These are phyloP conservation scores for Xestia xanthographa DNA, from an alignment of 2,888 invertebrate species.

Conservation along the genomic window DNA sequence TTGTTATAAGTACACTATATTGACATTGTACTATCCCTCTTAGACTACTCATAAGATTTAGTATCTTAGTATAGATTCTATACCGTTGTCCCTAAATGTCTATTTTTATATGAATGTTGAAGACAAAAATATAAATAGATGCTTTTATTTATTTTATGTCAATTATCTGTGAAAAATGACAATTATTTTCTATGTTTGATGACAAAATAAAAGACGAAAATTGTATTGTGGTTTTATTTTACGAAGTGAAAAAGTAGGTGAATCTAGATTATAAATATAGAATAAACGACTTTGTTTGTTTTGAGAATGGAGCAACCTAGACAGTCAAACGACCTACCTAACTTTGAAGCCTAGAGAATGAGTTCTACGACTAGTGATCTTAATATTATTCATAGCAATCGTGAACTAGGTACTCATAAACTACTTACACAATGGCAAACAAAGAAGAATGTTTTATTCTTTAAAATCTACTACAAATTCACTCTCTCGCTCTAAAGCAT, in stretches of 20 bases:
- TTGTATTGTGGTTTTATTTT: slow-evolving; percentile 53
- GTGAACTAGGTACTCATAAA: not conserved
- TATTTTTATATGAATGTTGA: slow-evolving; percentile 83
- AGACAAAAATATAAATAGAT: slow-evolving; percentile 47
- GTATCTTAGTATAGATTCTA: slow-evolving; percentile 43
- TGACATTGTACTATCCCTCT: slow-evolving; percentile 4
- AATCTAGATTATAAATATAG: slow-evolving; percentile 14
- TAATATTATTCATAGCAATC: not conserved
- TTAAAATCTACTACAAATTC: slow-evolving; percentile 17
- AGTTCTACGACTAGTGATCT: not conserved
- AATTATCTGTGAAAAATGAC: slow-evolving; percentile 72
- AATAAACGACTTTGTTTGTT: slow-evolving; percentile 33
- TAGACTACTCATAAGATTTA: slow-evolving; percentile 27
- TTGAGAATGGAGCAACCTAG: slow-evolving; percentile 15
- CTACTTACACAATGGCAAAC: not conserved
- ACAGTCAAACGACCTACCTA: slow-evolving; percentile 14
- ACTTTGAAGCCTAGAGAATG: too few species aligned
- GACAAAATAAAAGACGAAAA: slow-evolving; percentile 66
- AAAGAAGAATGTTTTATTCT: slow-evolving; percentile 12
- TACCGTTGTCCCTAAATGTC: slow-evolving; percentile 67
- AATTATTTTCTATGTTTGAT: slow-evolving; percentile 70
- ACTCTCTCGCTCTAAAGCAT: slow-evolving; percentile 17
- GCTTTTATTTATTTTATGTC: slow-evolving; percentile 71
- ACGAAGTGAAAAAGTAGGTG: slow-evolving; percentile 1
- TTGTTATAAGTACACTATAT: not conserved